Base-by-base conservation (phyloP, 1,140 invertebrate species). In the Cotesia chilonis region DNA sequence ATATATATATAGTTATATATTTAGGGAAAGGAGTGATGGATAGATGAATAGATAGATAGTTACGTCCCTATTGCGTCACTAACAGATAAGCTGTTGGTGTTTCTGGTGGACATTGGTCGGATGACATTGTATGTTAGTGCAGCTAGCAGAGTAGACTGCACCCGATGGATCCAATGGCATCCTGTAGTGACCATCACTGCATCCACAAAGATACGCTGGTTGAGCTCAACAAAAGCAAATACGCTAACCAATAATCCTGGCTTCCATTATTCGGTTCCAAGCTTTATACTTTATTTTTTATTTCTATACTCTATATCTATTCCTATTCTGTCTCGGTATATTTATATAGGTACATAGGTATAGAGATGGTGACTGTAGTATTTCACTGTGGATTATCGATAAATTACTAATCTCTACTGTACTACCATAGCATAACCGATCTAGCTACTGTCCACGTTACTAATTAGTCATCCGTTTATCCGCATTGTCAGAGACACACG, bases 181-280 rank as follows among this genome's bases (percentile, higher is more conserved):
- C 12, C 54, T 55, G 55, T 14, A 20, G 35, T 20, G 17, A 51
- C 28, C 63, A 65, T 71, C 47, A 37, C 71, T 72, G 71, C 55
- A 47, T 72, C 71, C 65, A 72, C 64, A 72, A 72, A 72, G 71
- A 72, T 72, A 72, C 38, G 71, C 55, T 47, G 57, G 57, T 35
- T 59, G 57, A 28, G 36, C 37, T 51, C 41, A 14, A 66, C 47
- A 61, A 64, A 57, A 37, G 65, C 70, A 59, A 67, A 67, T 72
- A 60, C 63, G 64, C 59, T 37, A 67, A 60, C 55, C 28, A 57
- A 14, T 35, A 57, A 60, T 60, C 38, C 35, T 17, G n/a, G 52
- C 55, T 54, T 57, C 52, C 14, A 12, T 38, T 35, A 14, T 38
- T 41, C 47, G 51, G 20, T 38, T 1, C 35, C 14, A 14, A 14